phyloP scores from a whole-genome alignment of 2,888 invertebrate genomes.

The Notocelia uddmanniana region DNA sequence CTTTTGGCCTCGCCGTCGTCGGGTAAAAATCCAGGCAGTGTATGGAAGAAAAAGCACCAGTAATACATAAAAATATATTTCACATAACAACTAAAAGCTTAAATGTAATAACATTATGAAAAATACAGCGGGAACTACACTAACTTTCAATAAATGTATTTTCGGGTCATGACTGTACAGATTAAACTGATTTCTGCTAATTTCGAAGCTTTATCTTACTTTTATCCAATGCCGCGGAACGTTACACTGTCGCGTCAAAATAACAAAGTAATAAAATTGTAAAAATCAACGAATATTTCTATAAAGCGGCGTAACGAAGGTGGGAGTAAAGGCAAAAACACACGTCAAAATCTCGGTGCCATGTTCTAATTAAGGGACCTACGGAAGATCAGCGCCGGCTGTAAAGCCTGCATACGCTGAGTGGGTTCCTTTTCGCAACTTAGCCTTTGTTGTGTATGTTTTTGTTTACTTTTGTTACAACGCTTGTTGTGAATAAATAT shows the following conservation, averaged over 20 bases:
- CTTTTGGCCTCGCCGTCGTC: no score
- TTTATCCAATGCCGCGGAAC: neutral
- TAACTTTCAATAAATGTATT: conserved; percentile 11
- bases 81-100: conserved; percentile 49
- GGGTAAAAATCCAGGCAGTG: no score
- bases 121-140: conserved; percentile 29
- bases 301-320: conserved; percentile 33
- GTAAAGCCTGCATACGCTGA: no score
- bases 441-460: no score
- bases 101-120: conserved; percentile 34
- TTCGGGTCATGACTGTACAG: neutral
- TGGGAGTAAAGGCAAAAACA: neutral
- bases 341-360: neutral
- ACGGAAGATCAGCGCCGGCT: no score
- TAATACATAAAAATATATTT: conserved; percentile 59
- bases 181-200: neutral
- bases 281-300: conserved; percentile 56
- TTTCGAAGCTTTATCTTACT: no score
- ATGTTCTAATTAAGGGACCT: neutral
- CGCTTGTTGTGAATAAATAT: no score
- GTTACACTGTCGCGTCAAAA: conserved; percentile 24
- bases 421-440: no score
- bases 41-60: conserved; percentile 27
- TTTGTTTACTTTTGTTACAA: no score
- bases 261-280: conserved; percentile 56